Base-by-base conservation (phyloP, 2,888 invertebrate species). In the Spisula subtruncata region DNA sequence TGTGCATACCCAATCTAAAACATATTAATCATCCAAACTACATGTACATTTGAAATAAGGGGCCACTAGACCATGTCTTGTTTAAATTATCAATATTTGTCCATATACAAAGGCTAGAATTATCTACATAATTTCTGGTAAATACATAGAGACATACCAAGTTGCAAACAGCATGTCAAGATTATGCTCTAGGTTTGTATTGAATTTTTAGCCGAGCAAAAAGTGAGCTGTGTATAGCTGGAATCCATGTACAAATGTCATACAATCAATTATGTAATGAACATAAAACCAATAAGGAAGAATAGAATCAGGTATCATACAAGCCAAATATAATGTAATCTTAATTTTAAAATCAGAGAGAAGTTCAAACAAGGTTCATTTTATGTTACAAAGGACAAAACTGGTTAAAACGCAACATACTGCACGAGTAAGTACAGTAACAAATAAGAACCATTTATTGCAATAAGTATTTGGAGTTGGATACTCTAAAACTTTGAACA, bases 181-280 rank as follows among this genome's bases (percentile, higher is more conserved):
- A 71, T 32, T 32, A 71, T 71, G 5, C 32, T 71, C 71, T 71
- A 18, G 71, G 32, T 71, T n/a, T 29, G 71, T 71, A 71, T 71
- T 71, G 71, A 71, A 71, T 71, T 71, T 71, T 71, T 71, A 71
- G 71, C 71, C 71, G 71, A 71, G 71, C 71, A 71, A 71, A 71
- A 71, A 71, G 71, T 71, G 32, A n/a, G 71, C 71, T 71, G 71
- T 71, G 71, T 71, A 71, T 32, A 29, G 71, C 71, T 71, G 32
- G 71, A 71, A 71, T 1, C 71, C 29, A 71, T 71, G 32, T 71
- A 71, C 71, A 71, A 32, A 8, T 71, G 71, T 71, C 71, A 29
- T 29, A 71, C 71, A 71, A 71, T 71, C 71, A 71, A 71, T 71
- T 71, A 71, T 71, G 71, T 71, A 71, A 71, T 71, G 71, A 71